A percentile compares a stretch with the other conserved stretches of the same genome.
These are phyloP conservation scores for Athetis lepigone DNA, from an alignment of 2,888 invertebrate genomes.

Conservation along the genomic window DNA sequence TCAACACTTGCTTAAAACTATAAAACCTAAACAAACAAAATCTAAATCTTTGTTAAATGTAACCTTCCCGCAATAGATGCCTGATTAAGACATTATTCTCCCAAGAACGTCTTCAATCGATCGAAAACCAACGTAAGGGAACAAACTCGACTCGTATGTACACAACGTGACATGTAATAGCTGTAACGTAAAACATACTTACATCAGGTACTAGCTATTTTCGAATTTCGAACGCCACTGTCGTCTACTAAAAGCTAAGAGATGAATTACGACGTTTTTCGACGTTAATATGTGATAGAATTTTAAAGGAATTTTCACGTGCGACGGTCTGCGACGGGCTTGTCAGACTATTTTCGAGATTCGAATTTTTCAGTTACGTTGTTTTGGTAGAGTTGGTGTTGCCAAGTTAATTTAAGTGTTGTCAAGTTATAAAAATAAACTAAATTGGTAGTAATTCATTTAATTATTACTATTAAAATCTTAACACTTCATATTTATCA, in stretches of 20 bases:
- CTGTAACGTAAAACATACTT: conserved; percentile 48
- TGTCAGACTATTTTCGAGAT: conserved; percentile 31
- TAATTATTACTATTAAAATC: conserved; percentile 2
- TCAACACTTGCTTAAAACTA: not conserved
- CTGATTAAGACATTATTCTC: conserved; percentile 21
- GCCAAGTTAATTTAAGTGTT: not conserved
- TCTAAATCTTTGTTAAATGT: not conserved
- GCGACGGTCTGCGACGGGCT: conserved; percentile 34
- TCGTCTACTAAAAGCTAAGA: conserved; percentile 67
- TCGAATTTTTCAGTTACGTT: conserved; percentile 27
- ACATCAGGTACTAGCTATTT: conserved; percentile 52
- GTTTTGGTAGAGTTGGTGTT: not conserved
- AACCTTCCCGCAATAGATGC: not conserved
- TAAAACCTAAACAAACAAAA: not conserved
- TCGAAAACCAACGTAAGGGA: not conserved
- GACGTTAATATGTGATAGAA: conserved; percentile 69
- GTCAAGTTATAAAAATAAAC: not conserved
- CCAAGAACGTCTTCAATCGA: conserved; percentile 19
- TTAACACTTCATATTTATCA: conserved; percentile 12
- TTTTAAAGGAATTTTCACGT: conserved; percentile 68
- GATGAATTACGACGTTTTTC: conserved; percentile 73
- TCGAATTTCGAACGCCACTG: conserved; percentile 46
- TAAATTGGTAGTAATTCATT: not conserved
- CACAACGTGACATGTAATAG: conserved; percentile 34
- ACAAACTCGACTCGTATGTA: conserved; percentile 6